phyloP scores from a whole-genome alignment of 23 tunicate species.

The Styela plicata region DNA sequence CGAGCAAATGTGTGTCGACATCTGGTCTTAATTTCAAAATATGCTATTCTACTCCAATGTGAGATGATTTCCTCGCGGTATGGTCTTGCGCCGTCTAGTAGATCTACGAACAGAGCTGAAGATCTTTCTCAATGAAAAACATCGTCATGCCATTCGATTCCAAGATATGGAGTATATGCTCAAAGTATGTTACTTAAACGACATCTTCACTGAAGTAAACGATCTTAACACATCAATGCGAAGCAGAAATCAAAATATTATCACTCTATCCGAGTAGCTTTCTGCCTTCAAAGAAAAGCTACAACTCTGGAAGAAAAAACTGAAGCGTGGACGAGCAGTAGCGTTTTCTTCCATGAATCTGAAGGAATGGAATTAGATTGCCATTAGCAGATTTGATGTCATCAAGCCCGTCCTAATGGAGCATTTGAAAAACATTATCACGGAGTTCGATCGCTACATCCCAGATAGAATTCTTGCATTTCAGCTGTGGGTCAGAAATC shows the following conservation, averaged over 20 bases:
- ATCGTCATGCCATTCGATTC: conserved; percentile 33
- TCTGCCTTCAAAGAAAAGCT: conserved; percentile 74
- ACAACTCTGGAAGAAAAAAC: conserved; percentile 45
- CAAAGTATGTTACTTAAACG: conserved; percentile 58
- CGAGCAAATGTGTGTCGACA: conserved; percentile 50
- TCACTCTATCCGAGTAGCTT: conserved; percentile 51
- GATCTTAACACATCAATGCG: conserved; percentile 52
- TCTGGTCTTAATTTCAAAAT: conserved; percentile 41
- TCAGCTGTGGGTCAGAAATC: conserved; percentile 54
- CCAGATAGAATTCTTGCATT: conserved; percentile 48
- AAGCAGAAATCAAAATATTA: conserved; percentile 47
- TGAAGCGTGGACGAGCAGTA: conserved; percentile 42
- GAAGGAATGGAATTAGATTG: conserved; percentile 49
- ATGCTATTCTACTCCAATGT: conserved; percentile 41
- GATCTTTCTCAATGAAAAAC: conserved; percentile 41
- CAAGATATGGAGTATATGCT: conserved; percentile 36
- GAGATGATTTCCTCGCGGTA: conserved; percentile 49
- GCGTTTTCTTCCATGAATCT: conserved; percentile 41
- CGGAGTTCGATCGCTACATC: conserved; percentile 65
- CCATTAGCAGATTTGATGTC: conserved; percentile 50
- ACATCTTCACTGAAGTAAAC: conserved; percentile 41
- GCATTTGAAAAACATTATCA: conserved; percentile 51
- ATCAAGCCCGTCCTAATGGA: conserved; percentile 42
- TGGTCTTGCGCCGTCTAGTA: conserved; percentile 54
- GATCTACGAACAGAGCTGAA: conserved; percentile 54